A percentile compares a stretch with the other conserved stretches of the same genome.
These are phyloP conservation scores for Nezara viridula DNA, from an alignment of 2,888 invertebrate genomes.

Conservation along the genomic window DNA sequence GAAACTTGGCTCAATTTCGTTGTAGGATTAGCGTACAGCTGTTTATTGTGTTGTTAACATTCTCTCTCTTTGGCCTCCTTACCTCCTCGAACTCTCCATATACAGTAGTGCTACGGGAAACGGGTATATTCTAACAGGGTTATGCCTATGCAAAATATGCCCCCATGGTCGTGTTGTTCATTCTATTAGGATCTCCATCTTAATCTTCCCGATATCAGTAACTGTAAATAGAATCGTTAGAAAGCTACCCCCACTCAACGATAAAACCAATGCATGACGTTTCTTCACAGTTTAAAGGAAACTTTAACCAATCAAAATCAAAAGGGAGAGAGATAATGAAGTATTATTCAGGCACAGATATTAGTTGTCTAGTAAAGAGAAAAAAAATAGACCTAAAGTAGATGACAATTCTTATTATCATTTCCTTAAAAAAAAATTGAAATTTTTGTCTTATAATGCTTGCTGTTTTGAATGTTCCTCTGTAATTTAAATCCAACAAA, in stretches of 20 bases:
- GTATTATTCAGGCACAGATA: no score
- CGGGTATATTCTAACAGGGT: background rate
- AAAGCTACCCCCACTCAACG: background rate
- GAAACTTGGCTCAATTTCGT: background rate
- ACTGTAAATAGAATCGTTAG: background rate
- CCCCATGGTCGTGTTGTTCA: background rate
- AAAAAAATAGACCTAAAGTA: no score
- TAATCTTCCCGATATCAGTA: background rate
- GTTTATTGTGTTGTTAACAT: conserved; percentile 15
- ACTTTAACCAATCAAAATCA: no score
- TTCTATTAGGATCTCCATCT: background rate
- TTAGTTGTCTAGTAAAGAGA: no score
- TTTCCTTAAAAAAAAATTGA: no score
- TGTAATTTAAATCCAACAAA: no score
- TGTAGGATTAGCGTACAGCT: background rate
- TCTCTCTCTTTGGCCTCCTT: background rate
- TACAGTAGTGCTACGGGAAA: background rate
- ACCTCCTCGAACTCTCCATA: background rate
- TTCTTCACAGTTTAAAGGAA: no score
- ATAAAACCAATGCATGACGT: background rate
- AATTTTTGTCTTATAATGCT: no score
- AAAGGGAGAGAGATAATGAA: no score
- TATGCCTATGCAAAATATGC: background rate
- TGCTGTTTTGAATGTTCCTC: no score
- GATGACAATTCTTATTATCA: no score